Evolutionary conservation across 2,113 vertebrate species (phyloP).

Genomic region (Chrysemys picta): DNA sequence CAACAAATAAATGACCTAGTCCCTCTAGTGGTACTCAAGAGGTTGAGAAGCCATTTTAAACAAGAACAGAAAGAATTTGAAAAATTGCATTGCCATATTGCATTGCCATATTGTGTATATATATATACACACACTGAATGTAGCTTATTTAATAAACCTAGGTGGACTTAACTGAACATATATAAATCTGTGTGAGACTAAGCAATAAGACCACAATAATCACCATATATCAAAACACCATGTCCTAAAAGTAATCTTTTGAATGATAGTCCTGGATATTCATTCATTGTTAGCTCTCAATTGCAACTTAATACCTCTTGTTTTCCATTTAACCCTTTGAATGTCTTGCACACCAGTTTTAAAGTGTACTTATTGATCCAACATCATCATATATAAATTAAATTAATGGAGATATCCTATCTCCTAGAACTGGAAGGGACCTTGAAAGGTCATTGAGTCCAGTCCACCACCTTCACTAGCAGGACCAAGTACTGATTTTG

Average conservation of each 20-base stretch:
- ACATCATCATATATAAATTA: not conserved
- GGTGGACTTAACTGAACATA: not conserved
- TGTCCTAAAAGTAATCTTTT: not conserved
- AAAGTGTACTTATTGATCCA: not conserved
- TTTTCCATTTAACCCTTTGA: not conserved
- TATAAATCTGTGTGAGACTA: not conserved
- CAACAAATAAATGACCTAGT: not conserved
- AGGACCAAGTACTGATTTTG: too few relatives aligned
- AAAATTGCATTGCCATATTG: not conserved
- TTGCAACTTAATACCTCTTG: not conserved
- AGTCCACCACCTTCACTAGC: too few relatives aligned
- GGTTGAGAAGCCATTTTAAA: constrained; percentile 5
- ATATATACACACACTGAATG: not conserved
- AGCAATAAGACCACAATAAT: not conserved
- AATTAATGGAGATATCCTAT: too few relatives aligned
- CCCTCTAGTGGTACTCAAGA: not conserved
- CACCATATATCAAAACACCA: not conserved
- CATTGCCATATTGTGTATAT: not conserved
- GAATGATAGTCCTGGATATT: not conserved
- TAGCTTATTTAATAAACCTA: constrained; percentile 22
- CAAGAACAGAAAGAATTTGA: not conserved
- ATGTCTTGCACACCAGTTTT: not conserved
- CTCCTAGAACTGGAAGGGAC: too few relatives aligned
- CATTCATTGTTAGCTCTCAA: not conserved
- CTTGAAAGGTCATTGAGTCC: too few relatives aligned